phyloP scores from a whole-genome alignment of 2,113 vertebrate species.

The Lichenostomus cassidix region DNA sequence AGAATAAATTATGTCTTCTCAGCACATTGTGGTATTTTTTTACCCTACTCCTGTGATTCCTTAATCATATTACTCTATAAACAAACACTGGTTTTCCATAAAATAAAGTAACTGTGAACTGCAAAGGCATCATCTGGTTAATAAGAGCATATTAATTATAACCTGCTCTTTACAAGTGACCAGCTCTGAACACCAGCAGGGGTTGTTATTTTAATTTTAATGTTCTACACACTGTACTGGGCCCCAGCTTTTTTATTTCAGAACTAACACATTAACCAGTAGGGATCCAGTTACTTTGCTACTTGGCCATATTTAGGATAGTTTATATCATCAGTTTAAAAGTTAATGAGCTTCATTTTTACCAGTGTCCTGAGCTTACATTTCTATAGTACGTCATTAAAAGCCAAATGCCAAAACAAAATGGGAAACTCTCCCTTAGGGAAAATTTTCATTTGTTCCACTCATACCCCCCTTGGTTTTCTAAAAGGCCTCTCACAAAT shows the following conservation, averaged over 20 bases:
- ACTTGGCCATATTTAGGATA: neutral
- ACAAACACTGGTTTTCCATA: neutral
- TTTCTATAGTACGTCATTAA: neutral
- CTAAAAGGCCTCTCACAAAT: neutral
- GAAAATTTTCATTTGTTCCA: neutral
- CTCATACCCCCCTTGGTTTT: neutral
- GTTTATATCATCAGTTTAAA: neutral
- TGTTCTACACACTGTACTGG: neutral
- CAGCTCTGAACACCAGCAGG: neutral
- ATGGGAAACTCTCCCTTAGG: neutral
- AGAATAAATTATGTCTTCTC: neutral
- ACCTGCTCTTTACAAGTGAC: neutral
- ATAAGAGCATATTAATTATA: neutral
- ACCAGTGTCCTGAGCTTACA: neutral
- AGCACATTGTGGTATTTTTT: neutral
- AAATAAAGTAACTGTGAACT: neutral
- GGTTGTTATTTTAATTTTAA: neutral
- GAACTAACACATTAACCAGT: neutral
- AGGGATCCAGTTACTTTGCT: neutral
- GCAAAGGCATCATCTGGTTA: neutral
- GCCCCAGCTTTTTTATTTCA: neutral
- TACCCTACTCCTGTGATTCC: neutral
- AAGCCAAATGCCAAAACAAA: neutral
- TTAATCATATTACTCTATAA: neutral
- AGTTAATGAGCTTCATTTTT: neutral